Base-by-base conservation (phyloP, 2,888 invertebrate genomes). In the Drosophila nigritarsus region DNA sequence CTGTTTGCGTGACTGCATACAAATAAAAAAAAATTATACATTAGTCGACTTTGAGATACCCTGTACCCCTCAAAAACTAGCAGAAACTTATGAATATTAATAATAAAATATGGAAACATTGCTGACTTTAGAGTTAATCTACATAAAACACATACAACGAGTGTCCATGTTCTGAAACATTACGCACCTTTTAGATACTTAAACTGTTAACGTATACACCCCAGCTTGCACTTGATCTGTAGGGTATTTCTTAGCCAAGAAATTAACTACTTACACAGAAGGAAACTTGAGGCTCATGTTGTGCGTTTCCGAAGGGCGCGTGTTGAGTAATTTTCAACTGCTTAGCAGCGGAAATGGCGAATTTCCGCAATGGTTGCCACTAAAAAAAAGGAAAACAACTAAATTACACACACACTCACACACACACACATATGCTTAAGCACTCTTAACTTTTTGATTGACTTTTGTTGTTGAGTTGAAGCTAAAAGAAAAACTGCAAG, bases 301-400 rank as follows among this genome's bases (percentile, higher is more conserved):
- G 60, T 55, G 40, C 53, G 53, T 50, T 75, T 68, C 65, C 65
- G 65, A 61, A 70, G 51, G 65, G 66, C 50, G 66, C 67, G 81
- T 73, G 72, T 66, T 73, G 71, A 84, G 76, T 71, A 87, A 84
- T 89, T 88, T 86, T 83, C 55, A 78, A 63, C 78, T 75, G 81
- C 73, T 83, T 55, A 71, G 80, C 66, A 70, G 72, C 89, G 90
- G 90, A 90, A 90, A 91, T 90, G 72, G 74, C 70, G 74, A 75
- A 90, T 91, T 85, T 91, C 91, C 90, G 86, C 64, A 76, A 70
- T 60, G 60, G 60, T 51, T 75, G 62, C 53, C 60, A 48, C 51
- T 15, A 63, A 62, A 51, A 59, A 64, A 48, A 32, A 20, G 0
- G 61, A 38, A 27, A 73, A 62, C 36, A 61, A 53, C 27, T 30